These are phyloP conservation scores for Bombus fervidus DNA, from an alignment of 1,140 invertebrate genomes.

Conservation along the genomic window DNA sequence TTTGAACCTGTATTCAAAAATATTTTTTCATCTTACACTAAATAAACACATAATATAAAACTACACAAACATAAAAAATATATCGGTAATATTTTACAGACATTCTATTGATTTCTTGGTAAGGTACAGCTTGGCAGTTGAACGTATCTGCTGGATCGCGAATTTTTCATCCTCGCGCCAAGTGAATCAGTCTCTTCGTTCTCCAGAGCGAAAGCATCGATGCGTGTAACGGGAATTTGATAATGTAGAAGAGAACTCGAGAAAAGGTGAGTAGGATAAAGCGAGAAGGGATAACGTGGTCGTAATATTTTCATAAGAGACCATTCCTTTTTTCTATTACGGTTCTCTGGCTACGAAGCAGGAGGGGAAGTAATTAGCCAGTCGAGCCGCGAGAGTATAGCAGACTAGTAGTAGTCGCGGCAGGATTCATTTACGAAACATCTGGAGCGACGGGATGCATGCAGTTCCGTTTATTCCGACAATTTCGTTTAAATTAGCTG, in stretches of 20 bases:
- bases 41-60: too few relatives aligned
- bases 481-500: constrained; percentile 80
- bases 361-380: constrained; percentile 62
- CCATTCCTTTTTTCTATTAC: constrained; percentile 37
- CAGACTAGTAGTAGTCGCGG: constrained; percentile 41
- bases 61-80: neutral
- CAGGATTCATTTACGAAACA: constrained; percentile 78
- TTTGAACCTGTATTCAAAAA: too few relatives aligned
- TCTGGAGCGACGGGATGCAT: constrained; percentile 78
- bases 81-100: constrained; percentile 11
- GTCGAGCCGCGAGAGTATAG: constrained; percentile 53
- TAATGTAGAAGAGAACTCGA: neutral
- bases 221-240: constrained; percentile 10
- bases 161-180: constrained; percentile 10
- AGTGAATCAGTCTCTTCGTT: neutral
- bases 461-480: constrained; percentile 81
- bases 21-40: neutral
- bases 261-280: neutral
- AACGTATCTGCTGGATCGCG: neutral
- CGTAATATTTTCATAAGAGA: constrained; percentile 57
- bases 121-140: neutral
- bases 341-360: neutral
- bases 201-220: neutral
- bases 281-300: neutral
- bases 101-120: constrained; percentile 9